Conservation (phyloP, 2,888 invertebrate genomes). For the Kuschelorhynchus macadamiae region DNA sequence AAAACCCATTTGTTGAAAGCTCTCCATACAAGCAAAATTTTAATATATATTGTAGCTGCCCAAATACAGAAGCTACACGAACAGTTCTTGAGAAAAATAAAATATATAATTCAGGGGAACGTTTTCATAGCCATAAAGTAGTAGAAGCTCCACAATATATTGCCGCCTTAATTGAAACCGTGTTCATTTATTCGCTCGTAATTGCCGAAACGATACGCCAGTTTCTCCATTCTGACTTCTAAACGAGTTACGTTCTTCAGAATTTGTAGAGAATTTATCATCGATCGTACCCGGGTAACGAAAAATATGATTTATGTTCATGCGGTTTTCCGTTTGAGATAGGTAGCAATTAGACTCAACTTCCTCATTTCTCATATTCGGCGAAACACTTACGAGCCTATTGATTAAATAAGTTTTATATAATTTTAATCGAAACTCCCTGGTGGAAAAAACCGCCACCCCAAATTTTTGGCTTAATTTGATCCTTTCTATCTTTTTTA, state of each 20-base stretch:
- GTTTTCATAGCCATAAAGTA: slow-evolving; percentile 30
- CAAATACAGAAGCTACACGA: slow-evolving; percentile 13
- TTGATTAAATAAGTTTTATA: too few species aligned
- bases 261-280: background rate
- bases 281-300: background rate
- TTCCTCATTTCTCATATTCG: too few species aligned
- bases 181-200: slow-evolving; percentile 48
- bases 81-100: slow-evolving; percentile 10
- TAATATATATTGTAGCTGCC: background rate
- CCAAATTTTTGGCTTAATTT: too few species aligned
- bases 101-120: slow-evolving; percentile 26
- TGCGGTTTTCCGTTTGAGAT: too few species aligned
- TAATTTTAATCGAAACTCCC: too few species aligned
- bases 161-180: slow-evolving; percentile 49
- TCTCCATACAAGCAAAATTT: too few species aligned
- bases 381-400: too few species aligned
- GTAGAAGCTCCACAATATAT: slow-evolving; percentile 45
- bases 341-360: too few species aligned
- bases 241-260: slow-evolving; percentile 11
- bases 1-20: too few species aligned
- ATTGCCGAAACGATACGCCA: slow-evolving; percentile 41
- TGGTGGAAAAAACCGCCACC: too few species aligned
- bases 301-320: background rate
- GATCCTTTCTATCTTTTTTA: too few species aligned
- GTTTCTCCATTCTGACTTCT: slow-evolving; percentile 36